Evolutionary conservation across 2,888 invertebrate species (phyloP), one percentile per base, ranked within the genome.

Genomic region (Itoplectis maculator): DNA sequence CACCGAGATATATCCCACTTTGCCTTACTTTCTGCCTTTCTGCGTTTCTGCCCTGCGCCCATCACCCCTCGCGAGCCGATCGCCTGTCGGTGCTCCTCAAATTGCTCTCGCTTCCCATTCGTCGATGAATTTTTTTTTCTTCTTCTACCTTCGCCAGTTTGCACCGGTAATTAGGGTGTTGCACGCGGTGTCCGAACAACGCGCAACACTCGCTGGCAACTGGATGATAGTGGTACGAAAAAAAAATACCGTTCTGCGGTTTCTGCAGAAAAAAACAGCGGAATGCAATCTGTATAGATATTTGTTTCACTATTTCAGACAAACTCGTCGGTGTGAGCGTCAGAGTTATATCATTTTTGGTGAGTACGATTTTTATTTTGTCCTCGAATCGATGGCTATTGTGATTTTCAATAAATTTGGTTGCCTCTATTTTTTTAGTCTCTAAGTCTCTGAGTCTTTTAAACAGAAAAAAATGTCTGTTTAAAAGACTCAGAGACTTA

Each of bases 41-140:
- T 47, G 7, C n/a, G 11, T 11, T 18, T n/a, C 15, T n/a, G 42
- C n/a, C n/a, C n/a, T n/a, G 40, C 23, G 59, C 23, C 54, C 4
- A 37, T 59, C 45, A 75, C 56, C 66, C 75, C 54, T n/a, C n/a
- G n/a, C 42, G 45, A 54, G 54, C 65, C 40, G 15, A 18, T 18
- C 73, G 23, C 20, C 37, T 20, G 23, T 54, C 54, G 23, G 5
- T 20, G 9, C 54, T 54, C 23, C 40, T 13, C 42, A 40, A 70
- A 56, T 23, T 70, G 23, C 23, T 23, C 11, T 42, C 6, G 11
- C 70, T 56, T 61, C 37, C 61, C 40, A 37, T n/a, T 65, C 23
- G 42, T 20, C 15, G n/a, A 20, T 5, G 29, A 7, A n/a, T 56
- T 29, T 29, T 54, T 6, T 59, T 59, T 37, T 6, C 35, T 37